Evolutionary conservation across 2,888 invertebrate species (phyloP).

Genomic region (Creontiades dilutus): DNA sequence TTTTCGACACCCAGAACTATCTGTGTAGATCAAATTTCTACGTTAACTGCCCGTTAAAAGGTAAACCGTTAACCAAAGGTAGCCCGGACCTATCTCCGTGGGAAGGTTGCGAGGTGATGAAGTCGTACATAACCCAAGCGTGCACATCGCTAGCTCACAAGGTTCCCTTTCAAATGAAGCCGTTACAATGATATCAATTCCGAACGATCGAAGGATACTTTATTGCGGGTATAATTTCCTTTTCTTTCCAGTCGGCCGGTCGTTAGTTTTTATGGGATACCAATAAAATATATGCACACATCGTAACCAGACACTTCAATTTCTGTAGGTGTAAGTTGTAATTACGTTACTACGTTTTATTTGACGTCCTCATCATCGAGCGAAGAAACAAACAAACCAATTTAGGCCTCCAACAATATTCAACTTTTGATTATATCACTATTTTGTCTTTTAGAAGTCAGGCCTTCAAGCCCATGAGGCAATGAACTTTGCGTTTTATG

Average conservation of each 20-base stretch:
- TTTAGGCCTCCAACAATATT: no score
- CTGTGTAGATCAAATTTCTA: constrained; percentile 28
- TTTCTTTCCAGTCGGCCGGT: neutral
- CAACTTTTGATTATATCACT: no score
- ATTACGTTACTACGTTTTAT: no score
- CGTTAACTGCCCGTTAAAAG: neutral
- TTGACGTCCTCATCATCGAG: no score
- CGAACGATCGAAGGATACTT: neutral
- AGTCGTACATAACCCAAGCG: constrained; percentile 12
- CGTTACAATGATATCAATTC: constrained; percentile 7
- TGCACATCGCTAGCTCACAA: constrained; percentile 15
- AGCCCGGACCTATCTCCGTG: neutral
- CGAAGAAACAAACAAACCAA: no score
- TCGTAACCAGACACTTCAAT: no score
- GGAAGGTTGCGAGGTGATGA: constrained; percentile 19
- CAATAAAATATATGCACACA: neutral
- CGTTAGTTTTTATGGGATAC: neutral
- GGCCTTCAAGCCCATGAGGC: no score
- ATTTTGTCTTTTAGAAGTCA: no score
- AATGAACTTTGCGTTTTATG: no score
- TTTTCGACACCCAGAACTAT: neutral
- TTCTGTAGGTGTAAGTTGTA: no score
- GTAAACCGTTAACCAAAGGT: neutral
- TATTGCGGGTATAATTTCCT: constrained; percentile 9
- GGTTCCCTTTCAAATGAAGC: constrained; percentile 3